A percentile compares a stretch with the other conserved stretches of the same genome.
Evolutionary conservation across 1,140 invertebrate species (phyloP).

Genomic region (Meloidogyne floridensis): DNA sequence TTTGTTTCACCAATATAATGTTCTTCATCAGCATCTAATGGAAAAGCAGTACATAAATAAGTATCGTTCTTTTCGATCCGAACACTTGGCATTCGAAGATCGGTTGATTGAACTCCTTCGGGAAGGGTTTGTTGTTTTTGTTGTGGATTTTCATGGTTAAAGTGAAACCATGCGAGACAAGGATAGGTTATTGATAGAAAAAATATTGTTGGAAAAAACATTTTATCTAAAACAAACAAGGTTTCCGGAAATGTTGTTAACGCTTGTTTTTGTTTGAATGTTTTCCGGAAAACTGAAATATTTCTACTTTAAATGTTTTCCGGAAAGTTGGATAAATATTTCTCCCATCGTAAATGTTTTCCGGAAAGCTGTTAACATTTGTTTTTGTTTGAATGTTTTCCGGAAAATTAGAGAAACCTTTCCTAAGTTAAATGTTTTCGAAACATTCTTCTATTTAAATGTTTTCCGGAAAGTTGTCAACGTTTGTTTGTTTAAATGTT

Average conservation of each 20-base stretch:
- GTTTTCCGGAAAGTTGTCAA: too few species aligned
- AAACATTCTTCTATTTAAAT: too few species aligned
- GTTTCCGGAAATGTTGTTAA: background rate
- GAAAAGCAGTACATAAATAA: slow-evolving; percentile 81
- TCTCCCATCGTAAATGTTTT: background rate
- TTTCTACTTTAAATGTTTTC: background rate
- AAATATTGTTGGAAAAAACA: background rate
- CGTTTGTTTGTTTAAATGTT: too few species aligned
- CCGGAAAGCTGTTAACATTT: background rate
- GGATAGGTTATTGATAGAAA: background rate
- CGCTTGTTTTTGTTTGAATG: background rate
- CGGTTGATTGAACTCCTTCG: slow-evolving; percentile 24
- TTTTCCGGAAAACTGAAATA: background rate
- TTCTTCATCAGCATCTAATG: slow-evolving; percentile 73
- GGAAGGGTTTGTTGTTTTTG: slow-evolving; percentile 7
- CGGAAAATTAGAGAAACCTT: background rate
- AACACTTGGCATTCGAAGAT: slow-evolving; percentile 43
- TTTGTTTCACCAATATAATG: slow-evolving; percentile 77
- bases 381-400: background rate
- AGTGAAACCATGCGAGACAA: slow-evolving; percentile 15
- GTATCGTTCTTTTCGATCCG: slow-evolving; percentile 75
- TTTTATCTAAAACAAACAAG: background rate
- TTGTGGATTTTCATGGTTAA: background rate
- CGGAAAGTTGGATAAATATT: background rate
- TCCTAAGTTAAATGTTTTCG: too few species aligned